Conservation (phyloP, 2,888 invertebrate genomes). For the Blastobasis adustella region DNA sequence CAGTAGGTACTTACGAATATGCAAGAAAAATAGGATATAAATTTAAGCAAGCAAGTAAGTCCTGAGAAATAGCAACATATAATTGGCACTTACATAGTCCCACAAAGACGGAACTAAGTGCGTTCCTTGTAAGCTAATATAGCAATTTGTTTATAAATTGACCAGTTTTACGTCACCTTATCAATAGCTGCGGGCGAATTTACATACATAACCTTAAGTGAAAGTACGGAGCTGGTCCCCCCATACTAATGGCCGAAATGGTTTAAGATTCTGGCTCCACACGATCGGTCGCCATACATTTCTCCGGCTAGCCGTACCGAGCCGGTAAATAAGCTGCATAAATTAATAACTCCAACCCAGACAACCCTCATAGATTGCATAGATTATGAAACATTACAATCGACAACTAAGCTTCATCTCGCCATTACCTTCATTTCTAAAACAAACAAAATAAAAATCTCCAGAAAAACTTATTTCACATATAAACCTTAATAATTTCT, state of each 20-base stretch:
- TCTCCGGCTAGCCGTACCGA: slow-evolving; percentile 54
- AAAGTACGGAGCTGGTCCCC: slow-evolving; percentile 58
- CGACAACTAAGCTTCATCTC: not conserved
- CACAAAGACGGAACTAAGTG: too few species aligned
- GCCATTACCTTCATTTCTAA: not conserved
- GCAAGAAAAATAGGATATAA: too few species aligned
- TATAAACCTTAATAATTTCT: not conserved
- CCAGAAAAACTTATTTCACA: not conserved
- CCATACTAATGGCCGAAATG: slow-evolving; percentile 69
- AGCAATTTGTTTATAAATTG: slow-evolving; percentile 25
- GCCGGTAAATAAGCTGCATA: slow-evolving; percentile 64
- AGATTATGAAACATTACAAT: slow-evolving; percentile 29
- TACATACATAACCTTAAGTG: slow-evolving; percentile 71
- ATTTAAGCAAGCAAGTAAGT: too few species aligned
- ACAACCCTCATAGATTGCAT: slow-evolving; percentile 48
- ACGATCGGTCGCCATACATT: slow-evolving; percentile 52
- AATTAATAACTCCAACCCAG: slow-evolving; percentile 57
- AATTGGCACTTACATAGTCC: too few species aligned
- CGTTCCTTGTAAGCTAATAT: not conserved
- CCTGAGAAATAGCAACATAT: too few species aligned
- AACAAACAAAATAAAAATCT: not conserved
- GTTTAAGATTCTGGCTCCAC: slow-evolving; percentile 66
- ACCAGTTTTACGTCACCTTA: slow-evolving; percentile 60
- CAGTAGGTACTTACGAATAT: too few species aligned
- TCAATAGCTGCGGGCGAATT: slow-evolving; percentile 60